Evolutionary conservation across 2,888 invertebrate species (phyloP), one percentile per base, ranked within the genome.

Genomic region (Itoplectis maculator): DNA sequence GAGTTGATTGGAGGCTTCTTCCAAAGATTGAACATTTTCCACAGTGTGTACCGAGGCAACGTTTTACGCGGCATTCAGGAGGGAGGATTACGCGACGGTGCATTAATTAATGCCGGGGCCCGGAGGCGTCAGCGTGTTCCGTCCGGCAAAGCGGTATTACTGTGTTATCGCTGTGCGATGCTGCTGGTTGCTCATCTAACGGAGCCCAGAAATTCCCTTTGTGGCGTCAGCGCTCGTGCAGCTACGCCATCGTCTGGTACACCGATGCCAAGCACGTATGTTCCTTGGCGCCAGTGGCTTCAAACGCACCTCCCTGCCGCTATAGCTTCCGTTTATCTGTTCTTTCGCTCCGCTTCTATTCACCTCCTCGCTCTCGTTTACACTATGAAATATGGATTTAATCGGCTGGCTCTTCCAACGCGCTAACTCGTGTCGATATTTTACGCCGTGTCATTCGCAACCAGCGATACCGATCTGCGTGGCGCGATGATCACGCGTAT

Each of bases 171-270:
- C 63, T 63, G 51, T 61, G 56, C 8, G 29, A 37, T 65, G 65
- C 40, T 23, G 23, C 15, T 35, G 15, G 3, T 6, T 70, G 35
- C 63, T 56, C 69, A 70, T 74, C 56, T 29, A 42, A 63, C 37
- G 63, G 37, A 70, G 47, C 69, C 49, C 77, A 74, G 74, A 78
- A 82, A 82, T 82, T 82, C 74, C 69, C 81, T 82, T 82, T 82
- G 81, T 82, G 20, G 56, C 54, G 42, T 54, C 35, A 81, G 56
- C 54, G n/a, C 70, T 56, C 56, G 59, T 54, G 70, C 35, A 9
- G 61, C 61, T 45, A 61, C n/a, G 68, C 69, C 54, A 11, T 42
- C 73, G 49, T 18, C 18, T 15, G 23, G 9, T 23, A 9, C 42
- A 56, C 49, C 74, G 65, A 78, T 74, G 49, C 40, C 68, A 63